These are phyloP conservation scores for Drosophila kuntzei DNA, from an alignment of 2,888 invertebrate genomes.

Conservation along the genomic window DNA sequence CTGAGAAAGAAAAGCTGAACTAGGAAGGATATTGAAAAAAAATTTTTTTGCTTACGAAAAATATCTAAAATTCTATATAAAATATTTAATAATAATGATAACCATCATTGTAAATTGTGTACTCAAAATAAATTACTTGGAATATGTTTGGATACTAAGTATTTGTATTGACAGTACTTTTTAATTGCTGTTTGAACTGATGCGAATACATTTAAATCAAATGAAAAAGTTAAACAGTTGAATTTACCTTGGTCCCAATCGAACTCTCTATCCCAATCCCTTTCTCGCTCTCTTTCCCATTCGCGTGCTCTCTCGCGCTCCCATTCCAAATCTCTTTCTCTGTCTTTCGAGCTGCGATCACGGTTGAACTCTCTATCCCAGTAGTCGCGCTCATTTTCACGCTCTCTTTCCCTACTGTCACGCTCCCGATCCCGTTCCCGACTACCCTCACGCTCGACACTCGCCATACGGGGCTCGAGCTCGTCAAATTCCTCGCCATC, in stretches of 20 bases:
- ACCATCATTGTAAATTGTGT: conserved; percentile 21
- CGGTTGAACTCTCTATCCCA: conserved; percentile 83
- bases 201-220: conserved; percentile 41
- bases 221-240: conserved; percentile 35
- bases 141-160: conserved; percentile 21
- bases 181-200: conserved; percentile 42
- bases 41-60: neutral
- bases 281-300: conserved; percentile 85
- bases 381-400: conserved; percentile 82
- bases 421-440: conserved; percentile 86
- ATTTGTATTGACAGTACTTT: conserved; percentile 11
- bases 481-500: conserved; percentile 84
- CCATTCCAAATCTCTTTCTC: conserved; percentile 83
- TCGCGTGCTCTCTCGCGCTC: conserved; percentile 84
- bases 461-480: conserved; percentile 88
- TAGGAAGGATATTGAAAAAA: conserved; percentile 19
- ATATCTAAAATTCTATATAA: conserved; percentile 36
- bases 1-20: conserved; percentile 27
- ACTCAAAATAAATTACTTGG: conserved; percentile 36
- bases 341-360: conserved; percentile 76
- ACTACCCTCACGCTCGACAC: conserved; percentile 69
- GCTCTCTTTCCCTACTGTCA: conserved; percentile 73
- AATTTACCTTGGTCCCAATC: conserved; percentile 85
- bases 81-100: conserved; percentile 24
- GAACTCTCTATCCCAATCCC: conserved; percentile 85